Evolutionary conservation across 1,140 invertebrate genomes (phyloP).

Genomic region (Danaus melanippus): DNA sequence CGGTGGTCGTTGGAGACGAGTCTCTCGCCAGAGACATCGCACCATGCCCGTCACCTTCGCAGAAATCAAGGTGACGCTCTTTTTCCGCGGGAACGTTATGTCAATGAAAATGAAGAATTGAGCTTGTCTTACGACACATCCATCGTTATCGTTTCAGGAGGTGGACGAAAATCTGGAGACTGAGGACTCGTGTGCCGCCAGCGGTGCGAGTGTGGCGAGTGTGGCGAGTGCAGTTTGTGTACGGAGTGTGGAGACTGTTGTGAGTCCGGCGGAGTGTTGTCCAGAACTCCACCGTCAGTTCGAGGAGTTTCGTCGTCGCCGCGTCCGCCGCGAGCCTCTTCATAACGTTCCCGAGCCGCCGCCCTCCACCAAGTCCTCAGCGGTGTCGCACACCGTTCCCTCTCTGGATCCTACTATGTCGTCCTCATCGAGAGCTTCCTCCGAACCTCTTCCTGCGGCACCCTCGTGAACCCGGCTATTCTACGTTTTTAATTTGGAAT

Average conservation of each 20-base stretch:
- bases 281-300: constrained; percentile 38
- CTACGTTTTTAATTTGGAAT: no score
- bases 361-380: neutral
- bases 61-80: constrained; percentile 77
- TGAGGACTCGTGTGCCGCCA: constrained; percentile 45
- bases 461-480: no score
- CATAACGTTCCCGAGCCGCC: constrained; percentile 31
- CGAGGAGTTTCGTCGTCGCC: constrained; percentile 36
- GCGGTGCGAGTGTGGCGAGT: constrained; percentile 43
- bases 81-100: neutral
- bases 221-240: constrained; percentile 7
- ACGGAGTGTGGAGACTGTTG: constrained; percentile 28
- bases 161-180: constrained; percentile 75
- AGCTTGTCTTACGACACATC: neutral
- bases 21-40: constrained; percentile 72
- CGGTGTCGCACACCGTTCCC: constrained; percentile 23
- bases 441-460: no score
- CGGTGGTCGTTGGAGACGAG: constrained; percentile 73
- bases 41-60: constrained; percentile 84
- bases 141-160: constrained; percentile 57
- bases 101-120: neutral
- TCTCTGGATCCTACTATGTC: no score
- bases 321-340: constrained; percentile 28
- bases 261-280: constrained; percentile 30
- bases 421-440: no score